Evolutionary conservation across 2,888 invertebrate species (phyloP).

Genomic region (Leucania comma): DNA sequence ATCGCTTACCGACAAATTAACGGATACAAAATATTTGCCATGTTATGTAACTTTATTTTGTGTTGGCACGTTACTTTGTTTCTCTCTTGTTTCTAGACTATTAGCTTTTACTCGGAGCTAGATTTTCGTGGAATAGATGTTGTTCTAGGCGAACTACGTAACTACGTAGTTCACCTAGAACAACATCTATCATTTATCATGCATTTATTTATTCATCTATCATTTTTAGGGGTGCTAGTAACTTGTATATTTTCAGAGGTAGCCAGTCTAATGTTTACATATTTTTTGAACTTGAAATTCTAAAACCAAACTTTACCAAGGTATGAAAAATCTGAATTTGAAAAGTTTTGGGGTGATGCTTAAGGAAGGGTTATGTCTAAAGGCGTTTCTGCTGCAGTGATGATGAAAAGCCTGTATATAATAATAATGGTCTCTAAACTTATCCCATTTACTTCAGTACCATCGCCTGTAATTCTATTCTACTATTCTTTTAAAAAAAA

Average conservation of each 20-base stretch:
- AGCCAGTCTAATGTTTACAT: neutral
- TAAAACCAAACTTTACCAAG: too few relatives aligned
- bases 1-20: conserved; percentile 82
- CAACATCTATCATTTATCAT: too few relatives aligned
- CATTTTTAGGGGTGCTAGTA: neutral
- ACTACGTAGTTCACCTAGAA: too few relatives aligned
- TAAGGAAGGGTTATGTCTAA: too few relatives aligned
- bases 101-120: conserved; percentile 26
- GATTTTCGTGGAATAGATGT: conserved; percentile 38
- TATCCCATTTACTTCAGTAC: neutral
- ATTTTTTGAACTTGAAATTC: neutral
- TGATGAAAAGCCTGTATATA: too few relatives aligned
- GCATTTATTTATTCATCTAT: too few relatives aligned
- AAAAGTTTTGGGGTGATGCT: too few relatives aligned
- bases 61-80: conserved; percentile 44
- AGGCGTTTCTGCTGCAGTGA: too few relatives aligned
- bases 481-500: conserved; percentile 15
- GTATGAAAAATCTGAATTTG: too few relatives aligned
- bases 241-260: neutral
- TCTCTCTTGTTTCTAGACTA: conserved; percentile 27
- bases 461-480: neutral
- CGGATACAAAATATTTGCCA: conserved; percentile 74
- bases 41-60: conserved; percentile 49
- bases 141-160: conserved; percentile 27
- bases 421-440: neutral